phyloP scores from a whole-genome alignment of 2,888 invertebrate genomes.

The Ochropacha duplaris region DNA sequence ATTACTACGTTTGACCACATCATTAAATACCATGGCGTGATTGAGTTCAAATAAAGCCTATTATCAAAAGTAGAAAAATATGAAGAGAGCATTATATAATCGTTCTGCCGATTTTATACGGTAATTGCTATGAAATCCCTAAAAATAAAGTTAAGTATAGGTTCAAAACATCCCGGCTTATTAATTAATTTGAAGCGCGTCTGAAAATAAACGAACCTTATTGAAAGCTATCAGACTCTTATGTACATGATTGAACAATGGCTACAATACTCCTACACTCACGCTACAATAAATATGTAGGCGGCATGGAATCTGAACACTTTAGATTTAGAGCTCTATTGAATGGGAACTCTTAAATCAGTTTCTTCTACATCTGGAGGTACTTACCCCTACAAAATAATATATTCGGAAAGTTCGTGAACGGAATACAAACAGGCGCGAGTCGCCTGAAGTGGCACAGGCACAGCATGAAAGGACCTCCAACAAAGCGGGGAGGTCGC shows the following conservation, averaged over 20 bases:
- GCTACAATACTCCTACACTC: slow-evolving; percentile 26
- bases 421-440: slow-evolving; percentile 74
- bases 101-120: background rate
- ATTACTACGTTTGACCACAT: no score
- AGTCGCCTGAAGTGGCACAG: slow-evolving; percentile 59
- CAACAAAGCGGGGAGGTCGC: slow-evolving; percentile 62
- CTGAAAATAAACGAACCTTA: background rate
- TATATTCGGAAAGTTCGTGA: slow-evolving; percentile 77
- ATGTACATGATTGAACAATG: slow-evolving; percentile 39
- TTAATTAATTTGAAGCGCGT: background rate
- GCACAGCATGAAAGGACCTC: slow-evolving; percentile 60
- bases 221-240: background rate
- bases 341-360: slow-evolving; percentile 72
- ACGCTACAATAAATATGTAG: slow-evolving; percentile 37
- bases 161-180: background rate
- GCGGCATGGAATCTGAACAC: slow-evolving; percentile 44
- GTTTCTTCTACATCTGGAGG: slow-evolving; percentile 67
- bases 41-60: no score
- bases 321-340: slow-evolving; percentile 59
- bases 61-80: no score
- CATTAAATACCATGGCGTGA: no score
- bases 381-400: slow-evolving; percentile 68
- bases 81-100: no score
- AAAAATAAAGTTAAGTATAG: slow-evolving; percentile 1
- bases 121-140: background rate